These are phyloP conservation scores for Sebastes baramenuke DNA, from an alignment of 2,797 vertebrate genomes.

Conservation along the genomic window DNA sequence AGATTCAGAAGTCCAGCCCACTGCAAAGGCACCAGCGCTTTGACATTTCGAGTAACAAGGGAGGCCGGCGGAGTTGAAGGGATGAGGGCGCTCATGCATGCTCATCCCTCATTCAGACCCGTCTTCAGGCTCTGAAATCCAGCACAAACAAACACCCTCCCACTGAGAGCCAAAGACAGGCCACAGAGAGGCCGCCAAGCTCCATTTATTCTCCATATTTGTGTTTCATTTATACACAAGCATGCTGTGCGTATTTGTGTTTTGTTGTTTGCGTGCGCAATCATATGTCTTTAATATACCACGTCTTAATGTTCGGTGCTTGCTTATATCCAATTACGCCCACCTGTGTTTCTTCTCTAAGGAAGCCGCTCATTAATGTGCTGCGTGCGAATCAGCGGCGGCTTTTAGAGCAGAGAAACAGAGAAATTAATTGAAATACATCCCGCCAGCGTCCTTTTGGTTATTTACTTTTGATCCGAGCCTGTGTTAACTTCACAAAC, in stretches of 20 bases:
- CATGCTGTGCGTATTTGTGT: not conserved
- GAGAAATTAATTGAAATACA: slow-evolving; percentile 14
- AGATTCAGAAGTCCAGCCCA: slow-evolving; percentile 30
- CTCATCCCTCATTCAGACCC: slow-evolving; percentile 35
- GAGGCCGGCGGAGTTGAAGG: slow-evolving; percentile 28
- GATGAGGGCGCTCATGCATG: slow-evolving; percentile 47
- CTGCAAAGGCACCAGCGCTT: slow-evolving; percentile 30
- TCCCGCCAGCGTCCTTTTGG: not conserved
- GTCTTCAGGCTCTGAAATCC: slow-evolving; percentile 26
- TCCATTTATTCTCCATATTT: slow-evolving; percentile 1
- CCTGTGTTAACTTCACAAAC: slow-evolving; percentile 54
- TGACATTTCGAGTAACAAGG: slow-evolving; percentile 60
- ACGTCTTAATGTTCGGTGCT: not conserved
- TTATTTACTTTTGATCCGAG: slow-evolving; percentile 21
- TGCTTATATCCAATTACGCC: slow-evolving; percentile 15
- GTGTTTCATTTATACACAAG: slow-evolving; percentile 12
- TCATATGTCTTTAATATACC: slow-evolving; percentile 3
- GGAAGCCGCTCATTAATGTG: slow-evolving; percentile 12
- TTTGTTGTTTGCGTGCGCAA: not conserved
- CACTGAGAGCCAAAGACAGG: slow-evolving; percentile 6
- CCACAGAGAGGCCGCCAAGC: not conserved
- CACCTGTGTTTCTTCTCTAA: not conserved
- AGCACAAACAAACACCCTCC: slow-evolving; percentile 50
- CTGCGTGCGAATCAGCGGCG: not conserved
- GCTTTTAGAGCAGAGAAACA: slow-evolving; percentile 5